These are phyloP conservation scores for Physella acuta DNA, from an alignment of 1,140 invertebrate species.

Conservation along the genomic window DNA sequence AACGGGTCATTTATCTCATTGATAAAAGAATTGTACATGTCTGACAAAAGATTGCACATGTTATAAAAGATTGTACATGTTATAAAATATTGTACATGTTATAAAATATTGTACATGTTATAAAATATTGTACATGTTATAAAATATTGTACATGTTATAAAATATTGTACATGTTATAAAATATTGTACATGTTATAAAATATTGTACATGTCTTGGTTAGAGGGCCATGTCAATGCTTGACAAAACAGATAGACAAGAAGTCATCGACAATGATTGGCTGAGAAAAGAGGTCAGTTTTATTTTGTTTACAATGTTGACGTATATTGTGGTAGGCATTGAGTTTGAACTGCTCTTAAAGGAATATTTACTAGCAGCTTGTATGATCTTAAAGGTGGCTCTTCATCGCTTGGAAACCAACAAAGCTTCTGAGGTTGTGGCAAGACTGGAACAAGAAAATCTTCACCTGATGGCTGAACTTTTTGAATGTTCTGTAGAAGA, in stretches of 20 bases:
- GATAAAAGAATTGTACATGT: no score
- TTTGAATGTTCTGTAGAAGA: conserved; percentile 59
- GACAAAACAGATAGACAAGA: conserved; percentile 57
- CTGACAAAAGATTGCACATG: no score
- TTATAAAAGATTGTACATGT: no score
- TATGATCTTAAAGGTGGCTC: conserved; percentile 42
- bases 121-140: no score
- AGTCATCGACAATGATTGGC: conserved; percentile 58
- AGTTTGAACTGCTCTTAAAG: no score
- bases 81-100: no score
- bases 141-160: no score
- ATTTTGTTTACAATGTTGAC: no score
- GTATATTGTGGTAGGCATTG: no score
- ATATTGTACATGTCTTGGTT: conserved; percentile 24
- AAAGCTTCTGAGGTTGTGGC: conserved; percentile 47
- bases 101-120: no score
- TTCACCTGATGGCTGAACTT: conserved; percentile 56
- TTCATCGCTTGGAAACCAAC: conserved; percentile 47
- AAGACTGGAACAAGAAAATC: conserved; percentile 50
- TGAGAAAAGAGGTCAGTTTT: conserved; percentile 58
- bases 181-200: neutral
- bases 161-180: no score
- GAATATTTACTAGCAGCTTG: neutral
- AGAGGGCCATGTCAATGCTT: conserved; percentile 56
- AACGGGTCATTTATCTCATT: no score